phyloP scores from a whole-genome alignment of 2,113 vertebrate genomes.

The Macquaria australasica region DNA sequence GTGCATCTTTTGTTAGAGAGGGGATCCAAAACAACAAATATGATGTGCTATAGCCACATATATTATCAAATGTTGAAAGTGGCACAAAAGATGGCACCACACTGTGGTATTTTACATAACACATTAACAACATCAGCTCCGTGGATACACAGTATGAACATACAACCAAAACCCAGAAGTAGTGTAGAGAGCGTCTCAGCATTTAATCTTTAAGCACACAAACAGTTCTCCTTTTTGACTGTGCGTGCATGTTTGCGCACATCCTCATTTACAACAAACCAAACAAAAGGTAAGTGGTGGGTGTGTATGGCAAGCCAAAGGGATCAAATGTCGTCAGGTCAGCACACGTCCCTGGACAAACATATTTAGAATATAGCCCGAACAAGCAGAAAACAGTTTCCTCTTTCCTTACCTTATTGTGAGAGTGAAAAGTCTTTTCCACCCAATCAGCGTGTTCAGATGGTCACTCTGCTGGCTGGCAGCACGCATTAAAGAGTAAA shows the following conservation, averaged over 20 bases:
- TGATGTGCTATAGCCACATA: not conserved
- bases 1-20: not conserved
- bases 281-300: too few relatives aligned
- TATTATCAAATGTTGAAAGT: not conserved
- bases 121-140: not conserved
- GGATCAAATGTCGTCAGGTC: too few relatives aligned
- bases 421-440: not conserved
- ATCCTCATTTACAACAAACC: not conserved
- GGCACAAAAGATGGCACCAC: not conserved
- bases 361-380: not conserved
- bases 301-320: too few relatives aligned
- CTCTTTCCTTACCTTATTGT: slow-evolving; percentile 51
- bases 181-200: not conserved
- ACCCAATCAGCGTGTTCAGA: not conserved
- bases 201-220: not conserved
- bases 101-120: not conserved
- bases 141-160: not conserved
- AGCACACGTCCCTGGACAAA: too few relatives aligned
- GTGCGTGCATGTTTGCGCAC: slow-evolving; percentile 4
- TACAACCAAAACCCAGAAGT: not conserved
- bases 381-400: slow-evolving; percentile 7
- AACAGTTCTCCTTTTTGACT: not conserved
- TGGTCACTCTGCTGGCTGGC: not conserved
- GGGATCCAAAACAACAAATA: not conserved
- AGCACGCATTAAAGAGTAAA: not conserved